These are phyloP conservation scores for Hycleus cichorii DNA, from an alignment of 1,140 invertebrate genomes.

Conservation along the genomic window DNA sequence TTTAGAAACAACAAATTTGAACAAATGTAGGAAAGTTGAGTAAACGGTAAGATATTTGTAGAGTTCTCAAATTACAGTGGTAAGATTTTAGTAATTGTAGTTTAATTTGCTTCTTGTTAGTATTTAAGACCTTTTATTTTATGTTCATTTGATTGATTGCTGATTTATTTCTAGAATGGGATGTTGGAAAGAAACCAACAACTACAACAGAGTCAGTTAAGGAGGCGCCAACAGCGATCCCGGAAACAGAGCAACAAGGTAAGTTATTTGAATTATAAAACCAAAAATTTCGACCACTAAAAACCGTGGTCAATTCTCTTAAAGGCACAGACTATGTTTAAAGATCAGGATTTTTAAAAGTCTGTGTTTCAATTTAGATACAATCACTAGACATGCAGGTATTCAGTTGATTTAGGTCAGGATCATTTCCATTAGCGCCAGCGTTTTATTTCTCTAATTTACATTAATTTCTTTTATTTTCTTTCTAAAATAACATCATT, in stretches of 20 bases:
- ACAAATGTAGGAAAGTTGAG: constrained; percentile 1
- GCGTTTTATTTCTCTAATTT: constrained; percentile 9
- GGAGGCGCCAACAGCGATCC: constrained; percentile 13
- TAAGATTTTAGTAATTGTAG: no score
- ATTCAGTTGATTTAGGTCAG: constrained; percentile 3
- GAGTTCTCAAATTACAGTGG: no score
- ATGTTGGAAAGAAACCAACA: constrained; percentile 26
- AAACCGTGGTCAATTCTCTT: neutral
- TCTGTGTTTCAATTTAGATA: neutral
- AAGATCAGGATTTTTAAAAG: constrained; percentile 6
- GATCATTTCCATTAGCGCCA: constrained; percentile 10
- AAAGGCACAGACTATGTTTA: neutral
- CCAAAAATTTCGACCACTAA: constrained; percentile 1
- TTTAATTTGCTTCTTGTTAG: neutral
- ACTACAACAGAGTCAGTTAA: neutral
- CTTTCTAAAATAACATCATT: neutral
- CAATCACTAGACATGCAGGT: constrained; percentile 8
- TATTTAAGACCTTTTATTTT: neutral
- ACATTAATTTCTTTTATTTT: constrained; percentile 17
- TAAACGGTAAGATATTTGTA: no score
- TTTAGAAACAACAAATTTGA: neutral
- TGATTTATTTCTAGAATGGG: constrained; percentile 35
- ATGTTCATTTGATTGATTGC: neutral
- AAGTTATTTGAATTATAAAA: constrained; percentile 8
- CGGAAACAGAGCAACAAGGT: constrained; percentile 36